Base-by-base conservation (phyloP, 2,888 invertebrate species). In the Dryobotodes eremita region DNA sequence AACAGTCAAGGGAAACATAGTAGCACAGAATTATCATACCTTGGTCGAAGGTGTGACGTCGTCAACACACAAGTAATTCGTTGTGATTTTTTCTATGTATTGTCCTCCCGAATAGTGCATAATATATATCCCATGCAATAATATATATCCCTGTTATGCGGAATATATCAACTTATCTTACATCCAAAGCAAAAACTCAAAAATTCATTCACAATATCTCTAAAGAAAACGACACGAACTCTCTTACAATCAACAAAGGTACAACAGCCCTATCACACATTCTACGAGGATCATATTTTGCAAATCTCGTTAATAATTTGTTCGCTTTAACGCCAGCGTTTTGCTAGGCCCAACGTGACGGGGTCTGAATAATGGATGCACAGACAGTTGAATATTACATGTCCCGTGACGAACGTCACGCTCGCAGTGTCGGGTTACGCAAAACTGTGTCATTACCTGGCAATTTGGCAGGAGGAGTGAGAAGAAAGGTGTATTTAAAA, bases 311-410 rank as follows among this genome's bases (percentile, higher is more conserved):
- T 86, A 88, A 88, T 88, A 89, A 88, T 88, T 89, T 82, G 86
- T 77, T 70, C 74, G 88, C 79, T 82, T 86, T 89, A 75, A 73
- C 88, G 86, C 88, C 66, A 26, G 50, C 62, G 62, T 79, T 77
- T 73, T 71, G 59, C 77, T 74, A 70, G 80, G 80, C 75, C 50
- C 75, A n/a, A 36, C 36, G 87, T 85, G 86, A 75, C 88, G 71
- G 46, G 48, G n/a, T n/a, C 61, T 89, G 89, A 88, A 88, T 88
- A 88, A 88, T 89, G 64, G 46, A 88, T 83, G 78, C 31, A 68
- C 77, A 82, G 77, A 59, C 71, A 69, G 74, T 71, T 88, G 88
- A 88, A 88, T 88, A 88, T 89, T 89, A 86, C 86, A 88, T 88
- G 86, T 65, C 61, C 75, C 70, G 53, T 62, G 78, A 75, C 77